Conservation (phyloP, 1,140 invertebrate species). For the Apis florea region DNA sequence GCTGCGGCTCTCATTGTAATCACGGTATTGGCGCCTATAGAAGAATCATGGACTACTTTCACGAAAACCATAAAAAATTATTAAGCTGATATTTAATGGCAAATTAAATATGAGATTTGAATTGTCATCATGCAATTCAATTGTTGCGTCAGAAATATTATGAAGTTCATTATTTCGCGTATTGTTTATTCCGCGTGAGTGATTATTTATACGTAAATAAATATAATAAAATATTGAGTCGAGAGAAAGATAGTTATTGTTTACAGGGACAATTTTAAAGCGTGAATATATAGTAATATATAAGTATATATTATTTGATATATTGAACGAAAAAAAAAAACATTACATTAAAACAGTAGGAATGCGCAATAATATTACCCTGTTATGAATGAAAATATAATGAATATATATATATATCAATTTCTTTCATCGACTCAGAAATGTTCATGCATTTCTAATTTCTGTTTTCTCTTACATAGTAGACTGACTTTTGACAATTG, state of each 20-base stretch:
- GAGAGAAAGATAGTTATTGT: constrained; percentile 25
- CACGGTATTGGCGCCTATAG: constrained; percentile 88
- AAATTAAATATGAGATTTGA: neutral
- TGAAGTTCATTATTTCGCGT: constrained; percentile 25
- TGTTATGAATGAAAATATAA: neutral
- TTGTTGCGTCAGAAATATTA: neutral
- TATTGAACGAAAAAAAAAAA: neutral
- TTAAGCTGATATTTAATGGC: constrained; percentile 50
- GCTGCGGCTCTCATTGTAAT: constrained; percentile 86
- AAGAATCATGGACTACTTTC: constrained; percentile 78
- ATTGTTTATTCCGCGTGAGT: constrained; percentile 20
- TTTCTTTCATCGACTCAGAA: neutral
- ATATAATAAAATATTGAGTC: neutral
- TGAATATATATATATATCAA: neutral
- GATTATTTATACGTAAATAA: constrained; percentile 58
- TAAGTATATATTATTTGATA: constrained; percentile 8
- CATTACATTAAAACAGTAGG: neutral
- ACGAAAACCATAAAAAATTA: constrained; percentile 64
- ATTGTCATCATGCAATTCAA: neutral
- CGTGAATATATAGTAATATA: neutral
- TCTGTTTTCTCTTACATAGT: neutral
- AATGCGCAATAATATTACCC: neutral
- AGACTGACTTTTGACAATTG: constrained; percentile 11
- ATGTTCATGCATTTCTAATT: neutral
- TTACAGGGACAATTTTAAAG: constrained; percentile 20